Percentiles rank a stretch among this genome's conserved stretches.
phyloP scores from a whole-genome alignment of 2,113 vertebrate genomes.

The Pseudopodoces humilis region DNA sequence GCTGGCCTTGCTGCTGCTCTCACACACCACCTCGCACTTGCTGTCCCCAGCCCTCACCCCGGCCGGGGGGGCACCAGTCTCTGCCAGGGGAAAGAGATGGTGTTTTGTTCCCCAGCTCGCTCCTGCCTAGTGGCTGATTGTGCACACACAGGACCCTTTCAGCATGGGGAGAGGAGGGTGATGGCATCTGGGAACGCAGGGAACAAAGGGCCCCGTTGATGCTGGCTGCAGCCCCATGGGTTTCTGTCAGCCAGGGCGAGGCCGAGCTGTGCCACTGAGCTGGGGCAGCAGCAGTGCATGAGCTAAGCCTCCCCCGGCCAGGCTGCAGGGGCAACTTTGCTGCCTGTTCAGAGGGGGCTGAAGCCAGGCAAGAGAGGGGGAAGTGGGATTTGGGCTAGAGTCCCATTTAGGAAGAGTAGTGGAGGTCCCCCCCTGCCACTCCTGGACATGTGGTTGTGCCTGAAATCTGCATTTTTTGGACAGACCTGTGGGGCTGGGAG shows the following conservation, averaged over 20 bases:
- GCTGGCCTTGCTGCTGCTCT: not conserved
- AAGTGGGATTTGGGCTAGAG: not conserved
- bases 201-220: constrained; percentile 70
- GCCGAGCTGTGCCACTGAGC: not conserved
- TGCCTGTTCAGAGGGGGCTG: not conserved
- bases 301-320: not conserved
- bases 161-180: constrained; percentile 60
- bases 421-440: accelerated
- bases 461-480: not conserved
- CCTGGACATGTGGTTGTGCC: not conserved
- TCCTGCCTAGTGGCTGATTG: constrained; percentile 26
- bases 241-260: constrained; percentile 35
- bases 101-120: constrained; percentile 65
- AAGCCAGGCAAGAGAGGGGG: not conserved
- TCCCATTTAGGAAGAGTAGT: not conserved
- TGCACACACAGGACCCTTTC: constrained; percentile 71
- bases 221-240: not conserved
- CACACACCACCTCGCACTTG: not conserved
- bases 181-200: constrained; percentile 59
- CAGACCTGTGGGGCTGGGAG: not conserved
- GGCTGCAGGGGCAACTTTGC: not conserved
- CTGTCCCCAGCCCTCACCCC: constrained; percentile 1
- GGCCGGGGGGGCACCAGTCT: constrained; percentile 2
- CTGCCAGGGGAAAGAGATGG: constrained; percentile 54
- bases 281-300: not conserved